Evolutionary conservation across 2,888 invertebrate genomes (phyloP), one percentile per base, ranked within the genome.

Genomic region (Dysmachus trigonus): DNA sequence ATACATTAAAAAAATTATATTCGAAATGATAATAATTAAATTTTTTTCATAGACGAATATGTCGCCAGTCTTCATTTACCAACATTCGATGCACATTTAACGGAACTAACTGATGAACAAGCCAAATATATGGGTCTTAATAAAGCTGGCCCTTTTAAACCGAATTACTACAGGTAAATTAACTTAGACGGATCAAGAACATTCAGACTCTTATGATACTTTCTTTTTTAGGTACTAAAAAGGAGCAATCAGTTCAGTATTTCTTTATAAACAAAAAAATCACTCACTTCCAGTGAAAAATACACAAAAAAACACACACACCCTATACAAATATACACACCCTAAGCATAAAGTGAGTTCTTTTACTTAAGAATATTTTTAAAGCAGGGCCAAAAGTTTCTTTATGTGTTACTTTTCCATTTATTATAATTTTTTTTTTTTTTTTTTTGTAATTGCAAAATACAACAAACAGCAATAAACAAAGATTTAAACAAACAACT

Each of bases 121-220:
- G 98, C 98, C 74, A 98, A 98, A 92, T 99, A 99, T 91, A 95
- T 99, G 94, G 99, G 99, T 88, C 95, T 99, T 41, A 98, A 98
- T 92, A 99, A 99, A 93, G 97, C 98, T 83, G 99, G 99, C 79
- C 99, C 99, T 72, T 99, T 99, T 93, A 99, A 99, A 93, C 99
- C 99, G 88, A 99, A 98, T 92, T 98, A 99, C 93, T 99, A 99
- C 93, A 96, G 99, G 95, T 99, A 93, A 62, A 27, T 62, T 7
- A 10, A 8, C 1, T 8, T 62, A 62, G 2, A 22, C 22, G 2
- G 13, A 1, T 41, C 6, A 4, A 62, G 10, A 18, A 62, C 10
- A 62, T 0, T 22, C 22, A 13, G 4, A 13, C 1, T 22, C 5
- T 1, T 7, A n/a, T 53, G n/a, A 53, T 27, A 8, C 10, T 22